Evolutionary conservation across 2,888 invertebrate genomes (phyloP).

Genomic region (Latrodectus hesperus): DNA sequence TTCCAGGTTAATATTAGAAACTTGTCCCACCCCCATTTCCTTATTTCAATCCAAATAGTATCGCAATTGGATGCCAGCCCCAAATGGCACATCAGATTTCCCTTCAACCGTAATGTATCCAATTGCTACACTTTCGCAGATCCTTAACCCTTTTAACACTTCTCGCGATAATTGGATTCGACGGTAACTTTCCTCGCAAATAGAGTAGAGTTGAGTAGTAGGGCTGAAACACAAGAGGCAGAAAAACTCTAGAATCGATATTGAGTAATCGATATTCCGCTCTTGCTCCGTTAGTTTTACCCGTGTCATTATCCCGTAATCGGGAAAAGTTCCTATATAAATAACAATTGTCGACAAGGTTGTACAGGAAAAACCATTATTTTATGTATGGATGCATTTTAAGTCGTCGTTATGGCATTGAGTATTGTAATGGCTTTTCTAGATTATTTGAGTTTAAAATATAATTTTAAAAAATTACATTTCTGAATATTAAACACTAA

Average conservation of each 20-base stretch:
- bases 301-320: background rate
- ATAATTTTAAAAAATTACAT: too few relatives aligned
- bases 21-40: too few relatives aligned
- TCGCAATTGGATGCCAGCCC: background rate
- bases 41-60: too few relatives aligned
- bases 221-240: background rate
- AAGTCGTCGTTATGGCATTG: too few relatives aligned
- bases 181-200: background rate
- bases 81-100: background rate
- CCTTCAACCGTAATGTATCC: background rate
- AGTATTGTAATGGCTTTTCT: too few relatives aligned
- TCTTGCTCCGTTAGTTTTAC: background rate
- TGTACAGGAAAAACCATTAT: background rate
- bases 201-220: background rate
- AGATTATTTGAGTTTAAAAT: too few relatives aligned
- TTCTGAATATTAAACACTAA: too few relatives aligned
- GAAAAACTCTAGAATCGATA: background rate
- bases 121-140: background rate
- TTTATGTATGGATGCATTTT: too few relatives aligned
- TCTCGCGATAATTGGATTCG: constrained; percentile 21
- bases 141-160: constrained; percentile 18
- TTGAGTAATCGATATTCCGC: background rate
- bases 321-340: background rate
- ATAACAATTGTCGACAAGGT: background rate
- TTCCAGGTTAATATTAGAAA: too few relatives aligned